Percentiles rank a stretch among this genome's conserved stretches.
phyloP scores from a whole-genome alignment of 2,888 invertebrate genomes.

The Athalia cordata region DNA sequence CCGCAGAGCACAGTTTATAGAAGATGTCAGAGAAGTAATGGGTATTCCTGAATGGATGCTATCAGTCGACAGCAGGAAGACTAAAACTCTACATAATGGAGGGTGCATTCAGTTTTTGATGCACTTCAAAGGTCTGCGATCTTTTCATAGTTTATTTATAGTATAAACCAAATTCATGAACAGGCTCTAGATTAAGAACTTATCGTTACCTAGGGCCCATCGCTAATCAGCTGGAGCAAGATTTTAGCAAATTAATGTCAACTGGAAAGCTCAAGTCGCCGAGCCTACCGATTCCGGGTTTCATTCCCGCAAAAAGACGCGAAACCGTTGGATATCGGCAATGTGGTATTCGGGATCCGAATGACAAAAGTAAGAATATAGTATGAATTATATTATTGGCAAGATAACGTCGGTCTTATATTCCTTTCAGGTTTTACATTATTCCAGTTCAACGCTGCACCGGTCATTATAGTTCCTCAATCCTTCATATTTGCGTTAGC shows the following conservation, averaged over 20 bases:
- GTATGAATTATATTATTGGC: too few relatives aligned
- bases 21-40: slow-evolving; percentile 86
- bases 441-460: too few relatives aligned
- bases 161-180: neutral
- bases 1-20: slow-evolving; percentile 87
- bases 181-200: neutral
- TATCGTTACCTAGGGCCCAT: slow-evolving; percentile 78
- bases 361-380: slow-evolving; percentile 77
- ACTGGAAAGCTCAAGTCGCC: slow-evolving; percentile 85
- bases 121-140: slow-evolving; percentile 83
- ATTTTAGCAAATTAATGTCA: slow-evolving; percentile 85
- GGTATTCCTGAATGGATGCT: slow-evolving; percentile 94
- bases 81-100: slow-evolving; percentile 84
- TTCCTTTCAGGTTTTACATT: too few relatives aligned
- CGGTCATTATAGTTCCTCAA: too few relatives aligned
- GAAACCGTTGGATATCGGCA: slow-evolving; percentile 83
- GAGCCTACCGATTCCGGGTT: slow-evolving; percentile 87
- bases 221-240: slow-evolving; percentile 86
- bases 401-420: too few relatives aligned
- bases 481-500: too few relatives aligned
- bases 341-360: slow-evolving; percentile 86
- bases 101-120: slow-evolving; percentile 90
- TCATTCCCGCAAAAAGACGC: slow-evolving; percentile 82
- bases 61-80: slow-evolving; percentile 87
- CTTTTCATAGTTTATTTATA: neutral